phyloP scores from a whole-genome alignment of 2,888 invertebrate species.

The Saturnia japonica region DNA sequence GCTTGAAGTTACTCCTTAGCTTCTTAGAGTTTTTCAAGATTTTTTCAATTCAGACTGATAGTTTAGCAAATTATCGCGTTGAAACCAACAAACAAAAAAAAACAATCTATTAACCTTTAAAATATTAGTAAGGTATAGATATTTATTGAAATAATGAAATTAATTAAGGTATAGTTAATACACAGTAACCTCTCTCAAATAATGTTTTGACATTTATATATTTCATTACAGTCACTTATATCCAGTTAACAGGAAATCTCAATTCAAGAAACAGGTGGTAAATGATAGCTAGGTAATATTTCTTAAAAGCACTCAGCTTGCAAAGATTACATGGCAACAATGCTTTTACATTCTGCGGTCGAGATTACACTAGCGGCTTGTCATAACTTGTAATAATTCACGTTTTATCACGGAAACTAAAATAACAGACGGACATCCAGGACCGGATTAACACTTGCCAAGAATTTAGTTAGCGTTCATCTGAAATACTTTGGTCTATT shows the following conservation, averaged over 20 bases:
- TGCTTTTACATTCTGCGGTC: conserved; percentile 29
- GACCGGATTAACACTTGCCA: conserved; percentile 25
- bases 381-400: conserved; percentile 49
- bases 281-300: background rate
- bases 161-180: background rate
- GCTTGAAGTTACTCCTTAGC: too few species aligned
- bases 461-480: conserved; percentile 15
- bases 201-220: background rate
- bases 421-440: conserved; percentile 36
- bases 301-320: conserved; percentile 11
- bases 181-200: background rate
- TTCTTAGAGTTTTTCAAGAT: too few species aligned
- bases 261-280: conserved; percentile 10
- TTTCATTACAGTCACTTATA: background rate
- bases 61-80: too few species aligned
- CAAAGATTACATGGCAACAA: conserved; percentile 27
- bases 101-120: too few species aligned
- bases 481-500: too few species aligned
- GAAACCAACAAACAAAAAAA: too few species aligned
- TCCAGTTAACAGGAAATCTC: background rate
- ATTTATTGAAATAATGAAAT: background rate
- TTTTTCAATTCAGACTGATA: too few species aligned
- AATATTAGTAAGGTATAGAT: too few species aligned
- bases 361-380: conserved; percentile 25
- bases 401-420: conserved; percentile 53